A percentile compares a stretch with the other conserved stretches of the same genome.
These are phyloP conservation scores for Apomyelois bistriatella DNA, from an alignment of 2,888 invertebrate species.

Conservation along the genomic window DNA sequence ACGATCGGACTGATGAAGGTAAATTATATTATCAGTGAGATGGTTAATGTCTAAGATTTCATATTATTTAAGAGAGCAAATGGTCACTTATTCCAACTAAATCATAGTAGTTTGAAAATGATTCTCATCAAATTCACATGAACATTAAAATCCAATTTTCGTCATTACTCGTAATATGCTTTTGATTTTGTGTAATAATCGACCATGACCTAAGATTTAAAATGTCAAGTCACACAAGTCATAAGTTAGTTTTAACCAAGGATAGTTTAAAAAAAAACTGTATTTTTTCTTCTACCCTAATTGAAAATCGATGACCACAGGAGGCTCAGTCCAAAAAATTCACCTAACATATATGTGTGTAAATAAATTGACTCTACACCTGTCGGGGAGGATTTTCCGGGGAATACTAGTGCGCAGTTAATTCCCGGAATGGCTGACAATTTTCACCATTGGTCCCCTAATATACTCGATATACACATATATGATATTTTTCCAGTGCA, in stretches of 20 bases:
- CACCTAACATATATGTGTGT: neutral
- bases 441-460: too few species aligned
- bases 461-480: too few species aligned
- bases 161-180: neutral
- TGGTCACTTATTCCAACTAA: neutral
- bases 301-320: too few species aligned
- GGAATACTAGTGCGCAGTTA: conserved; percentile 16
- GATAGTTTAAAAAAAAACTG: too few species aligned
- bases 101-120: neutral
- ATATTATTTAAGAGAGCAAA: too few species aligned
- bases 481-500: too few species aligned
- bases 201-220: neutral
- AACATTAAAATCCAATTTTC: neutral
- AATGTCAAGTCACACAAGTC: neutral
- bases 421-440: conserved; percentile 1
- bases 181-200: neutral
- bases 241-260: too few species aligned
- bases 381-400: neutral
- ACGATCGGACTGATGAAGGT: too few species aligned
- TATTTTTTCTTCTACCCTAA: too few species aligned
- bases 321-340: too few species aligned
- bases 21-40: too few species aligned
- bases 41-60: too few species aligned
- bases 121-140: neutral
- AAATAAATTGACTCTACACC: neutral